phyloP scores from a whole-genome alignment of 2,113 vertebrate genomes.

The Channa argus region DNA sequence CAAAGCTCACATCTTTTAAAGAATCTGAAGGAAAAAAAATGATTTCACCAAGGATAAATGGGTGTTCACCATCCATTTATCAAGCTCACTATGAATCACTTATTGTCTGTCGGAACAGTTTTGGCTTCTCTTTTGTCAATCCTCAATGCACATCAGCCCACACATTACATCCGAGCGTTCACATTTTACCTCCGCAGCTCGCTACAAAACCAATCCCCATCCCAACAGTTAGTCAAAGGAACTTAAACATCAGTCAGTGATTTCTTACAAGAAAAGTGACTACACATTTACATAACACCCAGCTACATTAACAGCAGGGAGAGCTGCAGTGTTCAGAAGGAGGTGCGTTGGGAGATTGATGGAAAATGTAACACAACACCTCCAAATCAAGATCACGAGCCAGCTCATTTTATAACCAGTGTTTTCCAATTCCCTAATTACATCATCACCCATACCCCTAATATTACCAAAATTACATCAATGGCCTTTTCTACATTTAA shows the following conservation, averaged over 20 bases:
- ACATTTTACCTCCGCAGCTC: slow-evolving; percentile 6
- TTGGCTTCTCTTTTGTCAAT: slow-evolving; percentile 21
- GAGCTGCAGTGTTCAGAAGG: slow-evolving; percentile 49
- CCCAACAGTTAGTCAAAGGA: slow-evolving; percentile 32
- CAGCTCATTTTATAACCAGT: slow-evolving; percentile 58
- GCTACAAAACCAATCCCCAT: slow-evolving; percentile 29
- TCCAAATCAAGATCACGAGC: slow-evolving; percentile 39
- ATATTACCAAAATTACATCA: slow-evolving; percentile 5
- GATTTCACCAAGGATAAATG: neutral
- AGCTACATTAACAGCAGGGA: slow-evolving; percentile 42
- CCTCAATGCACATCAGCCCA: slow-evolving; percentile 12
- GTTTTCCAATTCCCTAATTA: slow-evolving; percentile 45
- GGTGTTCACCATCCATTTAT: neutral
- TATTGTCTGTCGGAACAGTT: neutral
- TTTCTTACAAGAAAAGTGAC: slow-evolving; percentile 41
- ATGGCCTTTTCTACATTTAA: slow-evolving; percentile 3
- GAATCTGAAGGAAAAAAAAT: neutral
- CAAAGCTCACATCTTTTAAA: neutral
- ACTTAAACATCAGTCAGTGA: slow-evolving; percentile 49
- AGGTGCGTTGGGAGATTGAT: slow-evolving; percentile 62
- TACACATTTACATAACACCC: slow-evolving; percentile 62
- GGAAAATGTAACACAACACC: slow-evolving; percentile 62
- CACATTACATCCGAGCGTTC: slow-evolving; percentile 23
- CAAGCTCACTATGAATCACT: slow-evolving; percentile 4
- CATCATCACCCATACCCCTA: slow-evolving; percentile 28